phyloP scores from a whole-genome alignment of 2,888 invertebrate genomes.

The Lycia hirtaria region DNA sequence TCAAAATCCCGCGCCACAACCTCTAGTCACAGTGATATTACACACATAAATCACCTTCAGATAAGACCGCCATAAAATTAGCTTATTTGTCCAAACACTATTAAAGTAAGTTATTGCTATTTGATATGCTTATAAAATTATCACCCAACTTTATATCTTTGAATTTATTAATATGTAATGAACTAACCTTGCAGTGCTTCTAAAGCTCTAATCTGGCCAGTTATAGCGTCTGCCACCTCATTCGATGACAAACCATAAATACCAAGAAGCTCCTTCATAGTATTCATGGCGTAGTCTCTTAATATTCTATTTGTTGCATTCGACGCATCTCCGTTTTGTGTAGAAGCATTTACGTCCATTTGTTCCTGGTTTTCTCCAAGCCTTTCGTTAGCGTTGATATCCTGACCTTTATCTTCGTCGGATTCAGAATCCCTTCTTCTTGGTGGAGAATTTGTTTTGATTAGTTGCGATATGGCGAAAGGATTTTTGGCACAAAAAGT shows the following conservation, averaged over 20 bases:
- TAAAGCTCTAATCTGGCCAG: constrained; percentile 88
- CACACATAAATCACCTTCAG: constrained; percentile 23
- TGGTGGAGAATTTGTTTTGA: constrained; percentile 82
- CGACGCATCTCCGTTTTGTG: constrained; percentile 74
- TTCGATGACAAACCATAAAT: constrained; percentile 90
- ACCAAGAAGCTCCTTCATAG: constrained; percentile 91
- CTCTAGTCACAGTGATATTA: background rate
- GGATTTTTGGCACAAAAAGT: constrained; percentile 85
- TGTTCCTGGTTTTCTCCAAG: constrained; percentile 66
- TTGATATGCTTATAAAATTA: constrained; percentile 40
- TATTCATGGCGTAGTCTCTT: constrained; percentile 91
- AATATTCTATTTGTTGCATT: constrained; percentile 87
- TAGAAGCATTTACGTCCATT: constrained; percentile 62
- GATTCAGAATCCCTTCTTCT: constrained; percentile 82
- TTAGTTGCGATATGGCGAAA: constrained; percentile 84
- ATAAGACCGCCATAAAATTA: constrained; percentile 29
- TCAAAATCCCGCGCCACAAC: background rate
- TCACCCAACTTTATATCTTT: constrained; percentile 35
- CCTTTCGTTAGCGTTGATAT: constrained; percentile 79
- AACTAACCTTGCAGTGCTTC: constrained; percentile 86
- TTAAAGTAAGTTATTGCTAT: constrained; percentile 38
- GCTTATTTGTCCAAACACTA: constrained; percentile 40
- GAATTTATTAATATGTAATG: constrained; percentile 37
- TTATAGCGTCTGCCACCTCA: constrained; percentile 89
- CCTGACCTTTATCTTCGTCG: constrained; percentile 80